Base-by-base conservation (phyloP, 2,113 vertebrate species). In the Marmota flaviventris region DNA sequence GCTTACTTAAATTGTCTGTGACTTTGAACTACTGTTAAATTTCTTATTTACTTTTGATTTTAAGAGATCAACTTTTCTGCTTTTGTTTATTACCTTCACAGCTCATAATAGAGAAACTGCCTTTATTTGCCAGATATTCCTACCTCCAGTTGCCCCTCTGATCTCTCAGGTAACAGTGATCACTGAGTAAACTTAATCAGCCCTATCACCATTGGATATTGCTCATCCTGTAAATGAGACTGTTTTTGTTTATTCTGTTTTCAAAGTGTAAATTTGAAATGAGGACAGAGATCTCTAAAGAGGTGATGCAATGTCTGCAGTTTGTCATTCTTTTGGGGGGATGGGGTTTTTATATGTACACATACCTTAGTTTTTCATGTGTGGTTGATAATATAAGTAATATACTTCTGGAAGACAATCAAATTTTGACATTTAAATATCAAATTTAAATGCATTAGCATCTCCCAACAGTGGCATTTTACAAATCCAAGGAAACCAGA, bases 361-460 rank as follows among this genome's bases (percentile, higher is more conserved):
- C 51, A 32, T 61, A 16, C 42, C 10, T 67, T 24, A 83, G 39
- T 84, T 83, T 87, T 84, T 79, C 2, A 95, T 70, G 42, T 72
- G 4, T 51, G 86, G 4, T 85, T 78, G 17, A 39, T 16, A 70
- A 85, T 73, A 65, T 72, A 85, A 24, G 4, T 37, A 78, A 91
- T 14, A 73, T 70, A 53, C 91, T 94, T 93, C 61, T 83, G 22
- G 25, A 85, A 56, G 51, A 12, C 16, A 25, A 27, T 93, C 53
- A 58, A 29, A 83, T 73, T 94, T 63, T 82, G 89, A 91, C 37
- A 58, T 37, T 90, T 85, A 85, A 81, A 37, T 89, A 67, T 10
- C 14, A 81, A 20, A 58, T 22, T 58, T 58, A 58, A 58, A 58
- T 8, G 4, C 24, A 67, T 75, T 87, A 87, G 78, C 69, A 34